These are phyloP conservation scores for Rhinoraja longicauda DNA, from an alignment of 2,797 vertebrate genomes.

Conservation along the genomic window DNA sequence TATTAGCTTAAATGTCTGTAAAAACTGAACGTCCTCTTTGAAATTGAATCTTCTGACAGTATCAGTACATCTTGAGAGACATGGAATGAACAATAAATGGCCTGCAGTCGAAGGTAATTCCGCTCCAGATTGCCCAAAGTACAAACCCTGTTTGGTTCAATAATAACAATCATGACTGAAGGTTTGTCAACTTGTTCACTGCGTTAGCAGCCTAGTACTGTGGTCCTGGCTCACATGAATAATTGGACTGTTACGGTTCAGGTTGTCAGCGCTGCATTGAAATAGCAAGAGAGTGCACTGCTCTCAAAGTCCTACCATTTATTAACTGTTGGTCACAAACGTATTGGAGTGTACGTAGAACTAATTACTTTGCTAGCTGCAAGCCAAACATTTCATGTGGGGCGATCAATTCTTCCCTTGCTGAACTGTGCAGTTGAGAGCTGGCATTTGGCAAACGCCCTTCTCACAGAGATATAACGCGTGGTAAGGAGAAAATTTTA, in stretches of 20 bases:
- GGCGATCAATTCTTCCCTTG: not conserved
- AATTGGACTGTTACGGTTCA: not conserved
- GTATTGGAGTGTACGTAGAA: slow-evolving; percentile 6
- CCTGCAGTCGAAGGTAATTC: not conserved
- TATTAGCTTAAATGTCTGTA: not conserved
- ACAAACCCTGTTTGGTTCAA: not conserved
- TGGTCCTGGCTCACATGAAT: not conserved
- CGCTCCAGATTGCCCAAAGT: not conserved
- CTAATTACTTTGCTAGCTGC: slow-evolving; percentile 1
- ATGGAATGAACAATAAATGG: not conserved
- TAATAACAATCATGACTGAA: not conserved
- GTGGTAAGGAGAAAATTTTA: not conserved
- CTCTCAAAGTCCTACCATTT: not conserved
- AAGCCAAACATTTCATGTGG: not conserved
- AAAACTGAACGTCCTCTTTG: too few species aligned
- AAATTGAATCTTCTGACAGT: not conserved
- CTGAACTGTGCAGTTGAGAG: not conserved
- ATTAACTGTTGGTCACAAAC: slow-evolving; percentile 17
- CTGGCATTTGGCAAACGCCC: not conserved
- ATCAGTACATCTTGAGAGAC: not conserved
- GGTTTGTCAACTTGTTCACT: slow-evolving; percentile 23
- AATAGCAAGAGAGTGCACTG: not conserved
- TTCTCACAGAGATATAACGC: not conserved
- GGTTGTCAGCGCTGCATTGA: not conserved
- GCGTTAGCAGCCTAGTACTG: not conserved